Evolutionary conservation across 1,140 invertebrate species (phyloP).

Genomic region (Frieseomelitta varia): DNA sequence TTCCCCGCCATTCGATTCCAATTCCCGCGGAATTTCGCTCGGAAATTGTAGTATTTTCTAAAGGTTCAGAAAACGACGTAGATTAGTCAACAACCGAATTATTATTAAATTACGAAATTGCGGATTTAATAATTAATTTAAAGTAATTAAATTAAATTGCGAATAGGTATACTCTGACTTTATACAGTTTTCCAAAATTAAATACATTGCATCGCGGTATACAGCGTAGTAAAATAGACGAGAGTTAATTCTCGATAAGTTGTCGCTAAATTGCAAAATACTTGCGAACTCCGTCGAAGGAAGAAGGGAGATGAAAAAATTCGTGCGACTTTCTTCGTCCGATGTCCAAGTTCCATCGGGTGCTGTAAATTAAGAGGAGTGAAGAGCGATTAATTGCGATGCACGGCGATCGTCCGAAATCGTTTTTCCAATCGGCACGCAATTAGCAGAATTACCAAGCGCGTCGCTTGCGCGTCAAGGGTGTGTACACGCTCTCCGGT

Average conservation of each 20-base stretch:
- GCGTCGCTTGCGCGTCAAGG: background rate
- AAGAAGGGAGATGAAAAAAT: background rate
- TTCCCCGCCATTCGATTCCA: background rate
- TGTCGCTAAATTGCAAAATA: background rate
- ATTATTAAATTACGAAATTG: too few species aligned
- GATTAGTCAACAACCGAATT: too few species aligned
- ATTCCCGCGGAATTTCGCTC: background rate
- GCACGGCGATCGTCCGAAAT: background rate
- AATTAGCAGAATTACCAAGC: conserved; percentile 29
- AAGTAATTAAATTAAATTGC: too few species aligned
- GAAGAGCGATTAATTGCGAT: conserved; percentile 32
- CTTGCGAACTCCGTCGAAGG: background rate
- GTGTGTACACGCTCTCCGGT: conserved; percentile 9
- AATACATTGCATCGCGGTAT: too few species aligned
- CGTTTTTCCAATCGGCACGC: conserved; percentile 28
- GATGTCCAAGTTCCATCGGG: background rate
- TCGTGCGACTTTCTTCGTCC: background rate
- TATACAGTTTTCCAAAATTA: too few species aligned
- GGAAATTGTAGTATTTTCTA: too few species aligned
- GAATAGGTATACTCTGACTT: too few species aligned
- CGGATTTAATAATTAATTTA: too few species aligned
- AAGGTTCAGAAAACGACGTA: too few species aligned
- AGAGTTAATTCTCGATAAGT: too few species aligned
- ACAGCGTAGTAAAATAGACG: too few species aligned
- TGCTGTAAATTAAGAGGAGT: accelerated